Evolutionary conservation across 2,888 invertebrate genomes (phyloP).

Genomic region (Leptodirus hochenwartii): DNA sequence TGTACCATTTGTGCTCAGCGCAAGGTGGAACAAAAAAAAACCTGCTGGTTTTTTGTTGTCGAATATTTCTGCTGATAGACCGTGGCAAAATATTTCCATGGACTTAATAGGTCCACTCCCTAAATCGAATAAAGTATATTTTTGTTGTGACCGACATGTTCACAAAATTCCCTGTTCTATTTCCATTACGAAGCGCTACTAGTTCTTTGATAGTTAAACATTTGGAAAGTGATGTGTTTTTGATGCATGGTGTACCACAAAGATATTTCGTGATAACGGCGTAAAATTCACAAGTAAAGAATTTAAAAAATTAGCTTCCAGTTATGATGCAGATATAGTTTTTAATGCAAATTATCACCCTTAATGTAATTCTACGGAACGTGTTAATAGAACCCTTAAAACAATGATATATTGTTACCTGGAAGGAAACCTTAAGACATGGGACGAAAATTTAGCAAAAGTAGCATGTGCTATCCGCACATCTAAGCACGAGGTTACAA

Average conservation of each 20-base stretch:
- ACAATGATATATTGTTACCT: conserved; percentile 7
- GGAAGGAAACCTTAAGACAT: background rate
- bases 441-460: background rate
- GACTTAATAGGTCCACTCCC: conserved; percentile 13
- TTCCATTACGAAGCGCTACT: conserved; percentile 11
- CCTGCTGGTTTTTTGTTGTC: background rate
- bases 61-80: no score
- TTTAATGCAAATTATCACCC: conserved; percentile 11
- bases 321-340: conserved; percentile 5
- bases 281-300: conserved; percentile 10
- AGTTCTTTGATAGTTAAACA: conserved; percentile 7
- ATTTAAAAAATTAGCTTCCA: conserved; percentile 6
- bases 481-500: no score
- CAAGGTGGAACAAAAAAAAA: conserved; percentile 4
- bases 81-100: conserved; percentile 11
- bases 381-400: conserved; percentile 11
- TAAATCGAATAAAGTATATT: conserved; percentile 8
- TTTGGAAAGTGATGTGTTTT: conserved; percentile 11
- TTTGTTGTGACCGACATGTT: conserved; percentile 11
- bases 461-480: no score
- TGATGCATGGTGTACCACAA: conserved; percentile 11
- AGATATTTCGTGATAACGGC: conserved; percentile 13
- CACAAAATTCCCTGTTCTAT: conserved; percentile 12
- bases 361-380: conserved; percentile 11
- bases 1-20: conserved; percentile 2